Percentiles rank a stretch among this genome's conserved stretches.
phyloP scores from a whole-genome alignment of 2,888 invertebrate genomes.

The Epsilonema sp. region DNA sequence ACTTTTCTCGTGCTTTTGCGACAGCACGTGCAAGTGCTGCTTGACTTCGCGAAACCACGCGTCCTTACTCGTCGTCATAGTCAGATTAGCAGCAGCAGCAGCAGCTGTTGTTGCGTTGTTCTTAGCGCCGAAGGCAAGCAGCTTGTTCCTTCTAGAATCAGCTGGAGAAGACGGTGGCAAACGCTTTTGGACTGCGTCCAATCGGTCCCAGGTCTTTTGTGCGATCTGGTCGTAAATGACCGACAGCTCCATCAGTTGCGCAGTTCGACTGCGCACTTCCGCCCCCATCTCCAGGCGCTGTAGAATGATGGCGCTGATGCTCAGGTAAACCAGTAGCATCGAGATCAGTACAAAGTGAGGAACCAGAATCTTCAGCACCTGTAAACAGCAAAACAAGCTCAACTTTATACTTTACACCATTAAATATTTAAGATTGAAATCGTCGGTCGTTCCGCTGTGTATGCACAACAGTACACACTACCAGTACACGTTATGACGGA shows the following conservation, averaged over 20 bases:
- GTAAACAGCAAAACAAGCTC: constrained; percentile 2
- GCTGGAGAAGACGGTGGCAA: too few relatives aligned
- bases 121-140: too few relatives aligned
- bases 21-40: background rate
- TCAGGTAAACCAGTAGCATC: constrained; percentile 26
- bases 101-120: too few relatives aligned
- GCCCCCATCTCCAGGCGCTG: constrained; percentile 25
- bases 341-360: constrained; percentile 26
- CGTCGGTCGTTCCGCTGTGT: too few relatives aligned
- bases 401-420: too few relatives aligned
- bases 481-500: too few relatives aligned
- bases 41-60: constrained; percentile 5
- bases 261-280: constrained; percentile 12
- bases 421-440: too few relatives aligned
- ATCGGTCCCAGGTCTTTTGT: background rate
- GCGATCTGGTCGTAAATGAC: background rate
- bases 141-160: too few relatives aligned
- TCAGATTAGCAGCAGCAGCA: background rate
- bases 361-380: constrained; percentile 23
- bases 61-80: background rate
- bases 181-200: too few relatives aligned
- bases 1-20: constrained; percentile 18
- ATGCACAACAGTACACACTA: too few relatives aligned
- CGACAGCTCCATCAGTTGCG: background rate
- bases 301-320: constrained; percentile 23